Percentiles rank a stretch among this genome's conserved stretches.
Conservation (phyloP, 2,113 vertebrate species). For the Oncorhynchus keta region DNA sequence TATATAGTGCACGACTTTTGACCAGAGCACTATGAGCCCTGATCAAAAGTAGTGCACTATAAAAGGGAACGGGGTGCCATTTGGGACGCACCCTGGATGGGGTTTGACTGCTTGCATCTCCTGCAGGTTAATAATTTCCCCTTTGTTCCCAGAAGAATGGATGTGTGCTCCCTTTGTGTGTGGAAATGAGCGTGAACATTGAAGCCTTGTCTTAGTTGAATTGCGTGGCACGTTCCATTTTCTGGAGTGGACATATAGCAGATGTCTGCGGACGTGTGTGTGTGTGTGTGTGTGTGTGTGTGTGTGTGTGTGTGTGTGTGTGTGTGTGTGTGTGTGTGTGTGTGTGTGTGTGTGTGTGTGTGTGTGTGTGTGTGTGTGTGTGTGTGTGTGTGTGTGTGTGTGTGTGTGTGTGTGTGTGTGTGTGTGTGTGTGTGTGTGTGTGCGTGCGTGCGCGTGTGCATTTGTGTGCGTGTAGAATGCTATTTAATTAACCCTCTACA, state of each 20-base stretch:
- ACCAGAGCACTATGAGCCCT: too few species aligned
- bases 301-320: background rate
- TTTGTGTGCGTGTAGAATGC: slow-evolving; percentile 3
- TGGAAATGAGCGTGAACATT: background rate
- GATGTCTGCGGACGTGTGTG: background rate
- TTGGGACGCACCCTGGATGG: too few species aligned
- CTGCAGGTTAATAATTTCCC: background rate
- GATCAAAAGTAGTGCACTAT: too few species aligned
- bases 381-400: background rate
- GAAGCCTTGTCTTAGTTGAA: slow-evolving; percentile 9
- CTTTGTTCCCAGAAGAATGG: background rate
- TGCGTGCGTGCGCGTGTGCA: background rate
- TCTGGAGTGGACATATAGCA: too few species aligned
- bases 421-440: slow-evolving; percentile 1
- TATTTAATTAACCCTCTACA: slow-evolving; percentile 43
- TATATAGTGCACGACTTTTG: too few species aligned
- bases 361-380: background rate
- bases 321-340: background rate
- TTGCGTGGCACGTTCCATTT: background rate
- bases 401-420: slow-evolving; percentile 6
- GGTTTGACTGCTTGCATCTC: background rate
- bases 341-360: background rate
- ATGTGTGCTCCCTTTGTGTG: background rate
- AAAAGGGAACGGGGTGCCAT: too few species aligned
- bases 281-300: background rate